Evolutionary conservation across 1,140 invertebrate genomes (phyloP).

Genomic region (Hermatobates lingyangjiaoensis): DNA sequence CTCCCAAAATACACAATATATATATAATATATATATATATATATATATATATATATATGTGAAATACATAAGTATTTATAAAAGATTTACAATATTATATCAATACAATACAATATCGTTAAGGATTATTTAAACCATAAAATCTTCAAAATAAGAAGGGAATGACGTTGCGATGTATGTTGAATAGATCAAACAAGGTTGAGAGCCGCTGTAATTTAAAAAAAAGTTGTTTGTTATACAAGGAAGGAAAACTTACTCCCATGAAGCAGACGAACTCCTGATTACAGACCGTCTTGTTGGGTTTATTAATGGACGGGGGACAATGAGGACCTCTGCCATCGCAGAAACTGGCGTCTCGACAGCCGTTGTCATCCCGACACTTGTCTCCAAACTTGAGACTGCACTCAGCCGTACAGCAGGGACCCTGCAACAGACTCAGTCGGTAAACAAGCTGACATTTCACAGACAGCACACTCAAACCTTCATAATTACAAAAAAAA

Average conservation of each 20-base stretch:
- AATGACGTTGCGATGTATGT: not conserved
- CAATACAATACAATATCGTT: too few species aligned
- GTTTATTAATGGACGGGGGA: slow-evolving; percentile 77
- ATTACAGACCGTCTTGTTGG: slow-evolving; percentile 86
- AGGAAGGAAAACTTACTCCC: slow-evolving; percentile 50
- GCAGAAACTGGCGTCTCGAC: slow-evolving; percentile 75
- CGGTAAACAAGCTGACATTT: slow-evolving; percentile 1
- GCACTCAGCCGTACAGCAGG: slow-evolving; percentile 83
- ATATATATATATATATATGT: too few species aligned
- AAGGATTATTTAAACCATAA: too few species aligned
- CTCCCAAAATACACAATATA: too few species aligned
- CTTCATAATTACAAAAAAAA: too few species aligned
- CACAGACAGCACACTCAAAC: too few species aligned
- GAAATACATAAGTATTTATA: too few species aligned
- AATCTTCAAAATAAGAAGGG: slow-evolving; percentile 1
- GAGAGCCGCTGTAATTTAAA: not conserved
- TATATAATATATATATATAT: too few species aligned
- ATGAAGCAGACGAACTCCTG: slow-evolving; percentile 86
- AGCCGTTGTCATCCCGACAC: slow-evolving; percentile 86
- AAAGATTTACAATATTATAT: too few species aligned
- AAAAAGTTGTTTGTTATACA: not conserved
- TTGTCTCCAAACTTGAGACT: slow-evolving; percentile 65
- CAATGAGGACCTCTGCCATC: slow-evolving; percentile 65
- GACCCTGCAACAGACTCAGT: slow-evolving; percentile 46
- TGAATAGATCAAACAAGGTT: not conserved